Evolutionary conservation across 2,888 invertebrate genomes (phyloP), one percentile per base, ranked within the genome.

Genomic region (Cotesia congregata): DNA sequence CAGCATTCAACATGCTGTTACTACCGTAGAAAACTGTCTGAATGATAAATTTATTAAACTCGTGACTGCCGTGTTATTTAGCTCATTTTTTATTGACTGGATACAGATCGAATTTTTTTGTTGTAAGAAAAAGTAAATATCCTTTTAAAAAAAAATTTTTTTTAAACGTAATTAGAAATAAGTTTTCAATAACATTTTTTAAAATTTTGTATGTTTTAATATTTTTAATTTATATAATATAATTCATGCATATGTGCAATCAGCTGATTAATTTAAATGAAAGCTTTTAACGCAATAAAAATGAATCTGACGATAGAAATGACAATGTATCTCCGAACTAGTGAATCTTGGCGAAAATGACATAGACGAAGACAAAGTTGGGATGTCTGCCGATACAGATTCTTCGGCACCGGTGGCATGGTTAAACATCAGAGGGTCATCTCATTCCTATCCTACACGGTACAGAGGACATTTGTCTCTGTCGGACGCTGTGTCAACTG

Each of bases 381-480:
- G 78, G 72, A 78, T 72, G 75, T 76, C 78, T 67, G 69, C 77
- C 67, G 78, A 79, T 77, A 77, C 72, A 73, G 30, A 71, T 78
- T 77, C 77, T 77, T 12, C 12, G 50, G 50, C 50, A 50, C 7
- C 50, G 50, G 50, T 12, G 12, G 50, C 12, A 12, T 50, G 12
- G 50, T 50, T 50, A 12, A 50, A 50, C 50, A 50, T 50, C 50
- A 50, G 50, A 50, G 50, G 77, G 77, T 79, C 80, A 80, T 81
- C 79, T 78, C 76, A 69, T 73, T 62, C 78, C 77, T 75, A 67
- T 50, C 65, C 77, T 72, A 38, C n/a, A 68, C 73, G 64, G 73
- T 69, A 73, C 69, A 64, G 69, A 71, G 40, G 65, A 59, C 78
- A 80, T 83, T 81, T 80, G 78, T 81, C 83, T 79, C 60, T 70